phyloP scores from a whole-genome alignment of 2,888 invertebrate genomes.

The Meghimatium bilineatum region DNA sequence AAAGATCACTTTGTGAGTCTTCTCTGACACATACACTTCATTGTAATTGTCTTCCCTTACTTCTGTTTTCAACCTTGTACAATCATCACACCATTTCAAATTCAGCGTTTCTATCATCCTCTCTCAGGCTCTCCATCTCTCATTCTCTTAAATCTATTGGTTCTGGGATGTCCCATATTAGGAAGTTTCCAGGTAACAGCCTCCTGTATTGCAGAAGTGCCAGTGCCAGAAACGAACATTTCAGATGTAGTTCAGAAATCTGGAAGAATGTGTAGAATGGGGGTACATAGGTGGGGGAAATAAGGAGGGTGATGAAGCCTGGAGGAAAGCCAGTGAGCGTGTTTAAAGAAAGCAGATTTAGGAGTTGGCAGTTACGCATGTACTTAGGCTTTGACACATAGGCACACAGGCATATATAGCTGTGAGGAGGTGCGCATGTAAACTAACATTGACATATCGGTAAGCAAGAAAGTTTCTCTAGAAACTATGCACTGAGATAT shows the following conservation, averaged over 20 bases:
- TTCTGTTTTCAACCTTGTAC: not conserved
- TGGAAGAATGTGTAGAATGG: not conserved
- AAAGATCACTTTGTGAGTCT: not conserved
- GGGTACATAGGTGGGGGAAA: not conserved
- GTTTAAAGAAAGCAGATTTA: conserved; percentile 18
- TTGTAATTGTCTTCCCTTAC: not conserved
- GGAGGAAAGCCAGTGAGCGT: not conserved
- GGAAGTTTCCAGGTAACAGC: conserved; percentile 34
- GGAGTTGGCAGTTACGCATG: not conserved
- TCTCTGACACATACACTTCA: not conserved
- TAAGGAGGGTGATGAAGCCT: not conserved
- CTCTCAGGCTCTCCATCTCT: not conserved
- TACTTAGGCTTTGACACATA: not conserved
- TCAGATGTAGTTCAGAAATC: conserved; percentile 1
- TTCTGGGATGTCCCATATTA: conserved; percentile 22
- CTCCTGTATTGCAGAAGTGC: not conserved
- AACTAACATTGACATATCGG: not conserved
- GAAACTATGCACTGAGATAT: not conserved
- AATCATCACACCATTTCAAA: not conserved
- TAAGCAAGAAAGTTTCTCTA: not conserved
- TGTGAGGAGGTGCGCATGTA: not conserved
- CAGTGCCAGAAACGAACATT: not conserved
- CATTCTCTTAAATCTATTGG: conserved; percentile 28
- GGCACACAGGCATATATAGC: not conserved
- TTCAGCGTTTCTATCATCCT: not conserved